phyloP scores from a whole-genome alignment of 2,113 vertebrate genomes.

The Saccopteryx leptura region DNA sequence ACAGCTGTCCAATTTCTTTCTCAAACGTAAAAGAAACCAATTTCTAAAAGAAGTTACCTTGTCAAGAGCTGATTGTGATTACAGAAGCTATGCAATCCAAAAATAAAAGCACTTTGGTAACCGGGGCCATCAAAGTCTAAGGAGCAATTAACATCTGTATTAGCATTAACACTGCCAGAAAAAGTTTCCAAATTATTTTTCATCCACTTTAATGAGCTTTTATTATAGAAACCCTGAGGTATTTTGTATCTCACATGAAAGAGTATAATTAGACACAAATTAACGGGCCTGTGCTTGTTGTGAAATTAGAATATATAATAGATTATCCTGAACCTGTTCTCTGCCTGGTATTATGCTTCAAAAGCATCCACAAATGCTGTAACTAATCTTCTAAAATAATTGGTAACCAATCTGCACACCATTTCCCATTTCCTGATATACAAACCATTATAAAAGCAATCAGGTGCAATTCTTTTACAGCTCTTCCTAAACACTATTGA shows the following conservation, averaged over 20 bases:
- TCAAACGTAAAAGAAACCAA: background rate
- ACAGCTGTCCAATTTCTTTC: background rate
- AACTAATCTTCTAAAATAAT: conserved; percentile 87
- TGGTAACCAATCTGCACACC: conserved; percentile 80
- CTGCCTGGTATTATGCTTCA: conserved; percentile 79
- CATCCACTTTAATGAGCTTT: conserved; percentile 87
- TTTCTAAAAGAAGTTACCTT: background rate
- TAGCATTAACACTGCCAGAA: conserved; percentile 87
- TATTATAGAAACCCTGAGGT: conserved; percentile 88
- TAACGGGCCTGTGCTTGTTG: conserved; percentile 84
- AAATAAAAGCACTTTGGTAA: conserved; percentile 20
- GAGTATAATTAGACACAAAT: conserved; percentile 89
- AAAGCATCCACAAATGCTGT: conserved; percentile 80
- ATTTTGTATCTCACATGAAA: conserved; percentile 88
- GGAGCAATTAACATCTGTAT: conserved; percentile 88
- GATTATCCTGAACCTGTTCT: conserved; percentile 84
- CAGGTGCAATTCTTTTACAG: conserved; percentile 83
- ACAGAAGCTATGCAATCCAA: background rate
- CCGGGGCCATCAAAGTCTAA: conserved; percentile 81
- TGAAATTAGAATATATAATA: conserved; percentile 87
- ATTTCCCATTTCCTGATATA: conserved; percentile 78
- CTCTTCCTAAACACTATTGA: conserved; percentile 85
- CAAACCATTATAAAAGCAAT: conserved; percentile 81
- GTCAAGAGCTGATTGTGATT: background rate
- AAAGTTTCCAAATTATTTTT: conserved; percentile 88